A percentile compares a stretch with the other conserved stretches of the same genome.
phyloP scores from a whole-genome alignment of 1,140 invertebrate species.

The Hesperophylax magnus region DNA sequence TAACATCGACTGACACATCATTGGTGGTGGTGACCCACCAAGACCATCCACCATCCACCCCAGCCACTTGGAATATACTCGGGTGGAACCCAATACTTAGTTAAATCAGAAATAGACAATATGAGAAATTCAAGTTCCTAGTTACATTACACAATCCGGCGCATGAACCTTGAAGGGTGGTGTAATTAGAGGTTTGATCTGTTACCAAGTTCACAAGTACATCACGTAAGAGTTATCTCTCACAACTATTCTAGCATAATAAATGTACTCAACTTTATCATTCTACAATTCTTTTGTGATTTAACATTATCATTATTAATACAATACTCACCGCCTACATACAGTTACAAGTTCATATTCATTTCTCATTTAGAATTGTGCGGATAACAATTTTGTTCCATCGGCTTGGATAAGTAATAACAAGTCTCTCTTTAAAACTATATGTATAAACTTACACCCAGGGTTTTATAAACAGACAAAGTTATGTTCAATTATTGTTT shows the following conservation, averaged over 20 bases:
- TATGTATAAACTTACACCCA: not conserved
- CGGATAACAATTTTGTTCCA: constrained; percentile 46
- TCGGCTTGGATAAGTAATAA: constrained; percentile 24
- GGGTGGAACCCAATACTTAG: not conserved
- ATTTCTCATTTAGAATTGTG: constrained; percentile 56
- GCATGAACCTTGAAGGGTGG: too few species aligned
- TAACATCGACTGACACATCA: constrained; percentile 1
- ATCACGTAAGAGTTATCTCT: constrained; percentile 47
- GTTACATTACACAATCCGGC: too few species aligned
- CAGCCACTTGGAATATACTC: not conserved
- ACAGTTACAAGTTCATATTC: constrained; percentile 48
- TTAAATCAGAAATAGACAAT: constrained; percentile 1
- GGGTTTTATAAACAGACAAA: not conserved
- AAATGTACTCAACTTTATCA: constrained; percentile 57
- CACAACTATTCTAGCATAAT: constrained; percentile 55
- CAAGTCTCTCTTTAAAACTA: not conserved
- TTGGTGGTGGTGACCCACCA: not conserved
- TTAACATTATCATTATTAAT: constrained; percentile 55
- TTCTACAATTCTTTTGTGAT: constrained; percentile 56
- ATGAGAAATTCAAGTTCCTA: not conserved
- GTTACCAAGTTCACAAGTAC: constrained; percentile 50
- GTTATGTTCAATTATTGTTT: too few species aligned
- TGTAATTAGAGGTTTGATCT: constrained; percentile 49
- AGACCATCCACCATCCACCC: not conserved
- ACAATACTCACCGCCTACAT: constrained; percentile 55